A percentile compares a stretch with the other conserved stretches of the same genome.
These are phyloP conservation scores for Microlaimidae sp. DNA, from an alignment of 2,888 invertebrate genomes.

Conservation along the genomic window DNA sequence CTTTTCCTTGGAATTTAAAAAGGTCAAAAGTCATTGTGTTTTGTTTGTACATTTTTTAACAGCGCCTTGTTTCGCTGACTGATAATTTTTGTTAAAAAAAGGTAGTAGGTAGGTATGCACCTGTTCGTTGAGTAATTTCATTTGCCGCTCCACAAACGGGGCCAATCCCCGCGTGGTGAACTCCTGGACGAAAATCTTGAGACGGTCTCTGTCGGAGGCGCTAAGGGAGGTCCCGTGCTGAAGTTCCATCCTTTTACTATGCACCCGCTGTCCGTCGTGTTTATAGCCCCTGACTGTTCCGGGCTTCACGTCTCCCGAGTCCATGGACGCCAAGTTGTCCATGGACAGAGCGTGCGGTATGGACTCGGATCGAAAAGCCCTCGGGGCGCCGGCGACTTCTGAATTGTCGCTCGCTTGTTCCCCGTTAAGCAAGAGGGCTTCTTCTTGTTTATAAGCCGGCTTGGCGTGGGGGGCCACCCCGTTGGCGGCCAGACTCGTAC, in stretches of 20 bases:
- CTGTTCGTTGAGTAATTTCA: constrained; percentile 46
- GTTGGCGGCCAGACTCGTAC: constrained; percentile 6
- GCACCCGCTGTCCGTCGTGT: not conserved
- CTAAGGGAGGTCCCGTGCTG: constrained; percentile 7
- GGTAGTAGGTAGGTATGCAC: constrained; percentile 21
- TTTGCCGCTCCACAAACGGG: constrained; percentile 77
- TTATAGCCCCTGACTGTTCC: too few species aligned
- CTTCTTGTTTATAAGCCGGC: not conserved
- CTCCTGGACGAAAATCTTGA: constrained; percentile 66
- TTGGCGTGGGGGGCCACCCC: too few species aligned
- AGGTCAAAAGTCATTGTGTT: too few species aligned
- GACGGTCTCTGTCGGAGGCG: constrained; percentile 55
- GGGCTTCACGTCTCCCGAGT: not conserved
- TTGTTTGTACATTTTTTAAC: too few species aligned
- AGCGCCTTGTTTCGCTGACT: too few species aligned
- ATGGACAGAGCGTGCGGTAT: constrained; percentile 8
- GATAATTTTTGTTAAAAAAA: too few species aligned
- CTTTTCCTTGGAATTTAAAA: too few species aligned
- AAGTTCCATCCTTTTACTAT: not conserved
- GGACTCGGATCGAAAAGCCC: not conserved
- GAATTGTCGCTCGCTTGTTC: not conserved
- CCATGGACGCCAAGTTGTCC: not conserved
- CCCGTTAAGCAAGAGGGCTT: not conserved
- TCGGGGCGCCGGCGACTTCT: not conserved
- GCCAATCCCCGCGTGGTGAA: constrained; percentile 66